These are phyloP conservation scores for Drosophila paranaensis DNA, from an alignment of 2,888 invertebrate species.

Conservation along the genomic window DNA sequence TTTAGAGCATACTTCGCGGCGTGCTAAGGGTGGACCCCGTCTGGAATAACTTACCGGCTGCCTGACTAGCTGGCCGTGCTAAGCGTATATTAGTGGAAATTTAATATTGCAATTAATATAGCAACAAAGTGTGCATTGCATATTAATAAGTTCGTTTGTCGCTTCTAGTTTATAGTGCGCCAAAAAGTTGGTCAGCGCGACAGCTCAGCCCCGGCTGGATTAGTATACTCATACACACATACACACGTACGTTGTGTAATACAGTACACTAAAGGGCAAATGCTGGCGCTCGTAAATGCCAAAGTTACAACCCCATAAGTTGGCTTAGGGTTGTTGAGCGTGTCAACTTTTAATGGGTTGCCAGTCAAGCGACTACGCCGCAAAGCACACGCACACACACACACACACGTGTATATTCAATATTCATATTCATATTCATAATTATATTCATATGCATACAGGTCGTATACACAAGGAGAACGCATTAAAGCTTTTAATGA, in stretches of 20 bases:
- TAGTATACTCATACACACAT: conserved; percentile 25
- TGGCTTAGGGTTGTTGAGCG: conserved; percentile 61
- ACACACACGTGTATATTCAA: conserved; percentile 54
- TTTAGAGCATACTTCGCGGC: conserved; percentile 63
- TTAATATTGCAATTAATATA: conserved; percentile 81
- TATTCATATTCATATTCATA: conserved; percentile 64
- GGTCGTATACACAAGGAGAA: conserved; percentile 27
- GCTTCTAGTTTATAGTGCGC: conserved; percentile 57
- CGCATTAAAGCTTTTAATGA: conserved; percentile 69
- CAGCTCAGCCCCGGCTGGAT: conserved; percentile 38
- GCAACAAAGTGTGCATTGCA: conserved; percentile 80
- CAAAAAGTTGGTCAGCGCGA: conserved; percentile 58
- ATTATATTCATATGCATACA: conserved; percentile 40
- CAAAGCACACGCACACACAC: conserved; percentile 11
- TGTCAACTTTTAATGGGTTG: conserved; percentile 71
- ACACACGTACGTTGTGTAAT: conserved; percentile 7
- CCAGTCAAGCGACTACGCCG: conserved; percentile 33
- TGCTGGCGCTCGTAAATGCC: conserved; percentile 70
- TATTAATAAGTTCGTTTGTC: conserved; percentile 78
- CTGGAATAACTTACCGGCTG: not conserved
- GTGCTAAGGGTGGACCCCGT: conserved; percentile 15
- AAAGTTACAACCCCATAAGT: conserved; percentile 72
- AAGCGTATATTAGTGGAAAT: conserved; percentile 79
- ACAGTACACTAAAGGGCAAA: conserved; percentile 65
- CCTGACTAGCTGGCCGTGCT: conserved; percentile 28